phyloP scores from a whole-genome alignment of 2,113 vertebrate genomes.

The Gavia stellata region DNA sequence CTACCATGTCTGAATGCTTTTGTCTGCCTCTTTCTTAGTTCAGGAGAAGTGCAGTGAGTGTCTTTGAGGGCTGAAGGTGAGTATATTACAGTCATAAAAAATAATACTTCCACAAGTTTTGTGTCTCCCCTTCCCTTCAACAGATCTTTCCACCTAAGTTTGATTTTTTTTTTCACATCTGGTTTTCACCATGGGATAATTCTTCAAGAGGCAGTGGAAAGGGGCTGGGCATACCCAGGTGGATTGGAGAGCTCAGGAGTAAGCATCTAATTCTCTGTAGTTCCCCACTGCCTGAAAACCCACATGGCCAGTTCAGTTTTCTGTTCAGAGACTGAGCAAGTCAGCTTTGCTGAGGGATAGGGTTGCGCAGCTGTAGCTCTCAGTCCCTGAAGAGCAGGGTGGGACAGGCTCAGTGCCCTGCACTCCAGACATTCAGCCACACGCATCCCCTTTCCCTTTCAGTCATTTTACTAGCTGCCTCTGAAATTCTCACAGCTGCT shows the following conservation, averaged over 20 bases:
- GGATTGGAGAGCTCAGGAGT: neutral
- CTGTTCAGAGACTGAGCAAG: neutral
- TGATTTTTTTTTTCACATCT: neutral
- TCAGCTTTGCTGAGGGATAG: neutral
- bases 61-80: neutral
- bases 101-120: neutral
- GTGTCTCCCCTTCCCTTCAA: neutral
- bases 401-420: neutral
- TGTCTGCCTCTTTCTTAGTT: neutral
- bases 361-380: neutral
- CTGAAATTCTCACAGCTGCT: neutral
- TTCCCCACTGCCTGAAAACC: neutral
- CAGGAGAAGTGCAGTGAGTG: neutral
- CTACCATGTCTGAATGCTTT: neutral
- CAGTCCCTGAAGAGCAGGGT: neutral
- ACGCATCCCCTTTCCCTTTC: accelerated
- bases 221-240: too few relatives aligned
- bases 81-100: neutral
- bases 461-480: neutral
- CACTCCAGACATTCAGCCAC: too few relatives aligned
- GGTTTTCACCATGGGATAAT: neutral
- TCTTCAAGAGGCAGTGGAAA: neutral
- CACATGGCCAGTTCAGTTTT: neutral
- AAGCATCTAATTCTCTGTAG: neutral
- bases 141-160: neutral